phyloP scores from a whole-genome alignment of 2,888 invertebrate species.

The Drosophila sordidula region DNA sequence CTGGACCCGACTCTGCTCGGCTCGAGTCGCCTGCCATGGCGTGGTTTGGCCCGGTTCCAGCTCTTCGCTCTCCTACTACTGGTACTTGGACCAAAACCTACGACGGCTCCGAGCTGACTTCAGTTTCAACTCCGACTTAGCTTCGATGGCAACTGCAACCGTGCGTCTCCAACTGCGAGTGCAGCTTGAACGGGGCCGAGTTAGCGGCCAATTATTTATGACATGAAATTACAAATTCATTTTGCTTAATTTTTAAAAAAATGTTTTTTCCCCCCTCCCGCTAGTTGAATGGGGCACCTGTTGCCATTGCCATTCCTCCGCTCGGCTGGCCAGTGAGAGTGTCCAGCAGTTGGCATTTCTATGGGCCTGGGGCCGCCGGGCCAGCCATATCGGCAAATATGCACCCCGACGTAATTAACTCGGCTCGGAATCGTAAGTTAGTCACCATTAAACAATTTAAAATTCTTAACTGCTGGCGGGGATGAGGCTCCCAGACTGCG shows the following conservation, averaged over 20 bases:
- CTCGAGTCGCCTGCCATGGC: conserved; percentile 11
- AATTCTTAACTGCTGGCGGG: conserved; percentile 74
- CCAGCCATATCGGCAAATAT: conserved; percentile 78
- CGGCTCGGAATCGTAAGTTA: conserved; percentile 81
- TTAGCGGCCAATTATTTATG: conserved; percentile 84
- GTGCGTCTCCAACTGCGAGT: conserved; percentile 44
- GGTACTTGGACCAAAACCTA: conserved; percentile 41
- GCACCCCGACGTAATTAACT: conserved; percentile 82
- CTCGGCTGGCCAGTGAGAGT: conserved; percentile 50
- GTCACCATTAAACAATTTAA: conserved; percentile 81
- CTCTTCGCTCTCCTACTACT: conserved; percentile 39
- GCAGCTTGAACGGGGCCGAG: conserved; percentile 49
- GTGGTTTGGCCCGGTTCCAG: conserved; percentile 16
- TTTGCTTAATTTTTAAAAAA: conserved; percentile 83
- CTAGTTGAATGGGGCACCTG: conserved; percentile 63
- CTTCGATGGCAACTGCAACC: conserved; percentile 28
- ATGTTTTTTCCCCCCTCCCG: conserved; percentile 16
- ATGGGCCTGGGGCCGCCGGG: conserved; percentile 61
- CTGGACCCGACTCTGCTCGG: conserved; percentile 46
- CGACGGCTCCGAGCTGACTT: conserved; percentile 21
- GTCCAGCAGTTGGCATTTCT: conserved; percentile 67
- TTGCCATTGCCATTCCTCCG: conserved; percentile 37
- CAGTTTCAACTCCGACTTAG: conserved; percentile 17
- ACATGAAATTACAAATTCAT: conserved; percentile 85
- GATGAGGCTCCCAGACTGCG: conserved; percentile 26